Evolutionary conservation across 1,140 invertebrate genomes (phyloP), one percentile per base, ranked within the genome.

Genomic region (Meloidogyne exigua): DNA sequence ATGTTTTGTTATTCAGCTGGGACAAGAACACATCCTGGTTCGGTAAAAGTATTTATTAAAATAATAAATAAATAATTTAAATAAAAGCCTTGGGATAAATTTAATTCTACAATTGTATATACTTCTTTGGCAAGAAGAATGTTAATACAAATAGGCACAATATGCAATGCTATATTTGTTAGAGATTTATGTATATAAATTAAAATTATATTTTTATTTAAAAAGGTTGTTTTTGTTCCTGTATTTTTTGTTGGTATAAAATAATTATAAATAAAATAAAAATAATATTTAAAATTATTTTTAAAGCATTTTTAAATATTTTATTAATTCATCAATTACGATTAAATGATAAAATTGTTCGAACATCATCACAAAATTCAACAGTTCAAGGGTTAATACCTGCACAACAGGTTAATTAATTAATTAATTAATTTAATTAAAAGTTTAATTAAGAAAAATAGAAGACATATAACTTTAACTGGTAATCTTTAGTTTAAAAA

Each of bases 151-250:
- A 72, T 76, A 28, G 86, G 84, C n/a, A 86, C 86, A 2, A 72
- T 86, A 65, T 79, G 81, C 44, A 86, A 88, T 72, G 86, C 81
- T 44, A 62, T 86, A 13, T 70, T 87, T 26, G 84, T 85, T 44
- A 25, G 76, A 32, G 2, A 32, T 3, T 32, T 76, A 23, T 25
- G 1, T 28, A 26, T 25, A 42, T 70, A 21, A 63, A 44, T 36
- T 84, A 9, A 9, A 39, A n/a, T n/a, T n/a, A n/a, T n/a, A n/a
- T n/a, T n/a, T 39, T 39, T 39, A 39, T 39, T 39, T 39, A 9
- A 9, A 36, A 49, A 84, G 83, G 81, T 85, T 18, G 84, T 85
- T 5, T 83, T 85, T 75, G 79, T 88, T 15, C 85, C 85, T 28
- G 88, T 86, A 4, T n/a, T 88, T 25, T 67, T 78, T 7, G 86